Evolutionary conservation across 2,113 vertebrate species (phyloP).

Genomic region (Toxotes chatareus): DNA sequence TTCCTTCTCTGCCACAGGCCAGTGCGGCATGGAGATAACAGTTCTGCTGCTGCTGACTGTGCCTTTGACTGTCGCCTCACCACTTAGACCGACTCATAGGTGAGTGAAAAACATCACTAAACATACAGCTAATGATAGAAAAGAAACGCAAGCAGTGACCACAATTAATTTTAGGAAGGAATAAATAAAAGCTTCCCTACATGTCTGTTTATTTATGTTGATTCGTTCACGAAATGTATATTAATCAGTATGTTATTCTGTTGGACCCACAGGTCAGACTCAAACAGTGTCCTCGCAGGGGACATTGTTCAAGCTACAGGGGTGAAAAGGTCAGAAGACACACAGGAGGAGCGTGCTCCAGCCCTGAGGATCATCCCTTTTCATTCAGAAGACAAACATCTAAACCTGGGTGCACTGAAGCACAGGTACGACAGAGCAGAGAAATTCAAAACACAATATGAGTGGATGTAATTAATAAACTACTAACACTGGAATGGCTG

Average conservation of each 20-base stretch:
- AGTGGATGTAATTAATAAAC: background rate
- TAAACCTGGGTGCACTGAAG: slow-evolving; percentile 53
- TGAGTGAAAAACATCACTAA: slow-evolving; percentile 39
- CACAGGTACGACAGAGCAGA: slow-evolving; percentile 52
- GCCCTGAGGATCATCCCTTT: slow-evolving; percentile 60
- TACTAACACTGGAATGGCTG: background rate
- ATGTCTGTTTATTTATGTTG: background rate
- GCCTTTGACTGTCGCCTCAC: slow-evolving; percentile 68
- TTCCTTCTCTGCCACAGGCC: slow-evolving; percentile 56
- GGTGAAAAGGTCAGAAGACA: slow-evolving; percentile 36
- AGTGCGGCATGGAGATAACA: slow-evolving; percentile 77
- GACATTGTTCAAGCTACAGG: slow-evolving; percentile 35
- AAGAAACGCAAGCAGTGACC: background rate
- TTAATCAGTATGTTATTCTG: slow-evolving; percentile 33
- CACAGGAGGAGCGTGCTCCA: slow-evolving; percentile 38
- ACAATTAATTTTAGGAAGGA: background rate
- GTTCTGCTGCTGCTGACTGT: slow-evolving; percentile 77
- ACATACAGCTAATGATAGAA: background rate
- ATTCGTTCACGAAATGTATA: background rate
- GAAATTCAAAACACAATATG: background rate
- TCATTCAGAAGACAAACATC: slow-evolving; percentile 49
- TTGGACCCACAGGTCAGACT: slow-evolving; percentile 56
- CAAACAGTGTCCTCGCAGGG: slow-evolving; percentile 29
- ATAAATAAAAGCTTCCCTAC: background rate
- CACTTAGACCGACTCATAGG: slow-evolving; percentile 70